Evolutionary conservation across 2,113 vertebrate genomes (phyloP), one percentile per base, ranked within the genome.

Genomic region (Sakesphorus luctuosus): DNA sequence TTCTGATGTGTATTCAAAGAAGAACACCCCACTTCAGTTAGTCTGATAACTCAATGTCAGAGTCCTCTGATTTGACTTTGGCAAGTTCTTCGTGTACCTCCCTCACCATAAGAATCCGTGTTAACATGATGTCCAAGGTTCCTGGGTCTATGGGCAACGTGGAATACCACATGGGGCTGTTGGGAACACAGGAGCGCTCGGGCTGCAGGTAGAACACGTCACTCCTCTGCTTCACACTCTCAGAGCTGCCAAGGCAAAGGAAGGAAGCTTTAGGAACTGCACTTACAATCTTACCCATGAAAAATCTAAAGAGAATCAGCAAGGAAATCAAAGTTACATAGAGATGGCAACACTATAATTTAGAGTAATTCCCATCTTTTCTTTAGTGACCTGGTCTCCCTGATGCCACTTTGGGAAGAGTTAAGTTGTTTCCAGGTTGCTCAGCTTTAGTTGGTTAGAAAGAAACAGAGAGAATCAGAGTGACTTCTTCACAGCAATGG

Each of bases 81-180:
- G 98, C 98, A 96, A 98, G 98, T 96, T 98, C 98, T 96, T 99
- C 97, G 1, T 99, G 98, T 94, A 99, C 97, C 97, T 99, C 99
- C 94, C 99, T 97, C 96, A 99, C 98, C 76, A 99, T 98, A 76
- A 99, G 99, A 96, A 99, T 99, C 66, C 99, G 98, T 18, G 98
- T 99, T 91, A 99, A 98, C 99, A 99, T 99, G 98, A 98, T 98
- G 96, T 99, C 99, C 98, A 99, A 98, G 93, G 98, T 99, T 90
- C 94, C 96, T 36, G 99, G 98, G 29, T 99, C 99, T 97, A 99
- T 98, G 13, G 99, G 97, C 58, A 98, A 97, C 29, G 98, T 98
- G 95, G 99, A 99, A 95, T 99, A 99, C 99, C 99, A 99, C 96
- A 99, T 98, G 28, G 99, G 99, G 96, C 99, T 99, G 90, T 99